Evolutionary conservation across 2,888 invertebrate species (phyloP), one percentile per base, ranked within the genome.

Genomic region (Epistrophe grossulariae): DNA sequence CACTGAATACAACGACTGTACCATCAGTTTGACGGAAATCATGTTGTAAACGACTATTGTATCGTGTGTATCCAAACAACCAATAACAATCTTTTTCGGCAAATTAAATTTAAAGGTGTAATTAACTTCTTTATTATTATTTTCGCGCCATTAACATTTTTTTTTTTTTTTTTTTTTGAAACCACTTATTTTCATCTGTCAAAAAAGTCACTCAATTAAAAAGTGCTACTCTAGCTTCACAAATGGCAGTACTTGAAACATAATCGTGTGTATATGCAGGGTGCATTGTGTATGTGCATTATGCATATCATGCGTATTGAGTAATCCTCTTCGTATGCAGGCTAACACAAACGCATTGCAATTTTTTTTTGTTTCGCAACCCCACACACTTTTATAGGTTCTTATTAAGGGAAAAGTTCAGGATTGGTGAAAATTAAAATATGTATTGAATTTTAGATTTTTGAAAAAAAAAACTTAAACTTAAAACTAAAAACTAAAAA

Each of bases 131-230:
- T 45, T 17, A n/a, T 6, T 55, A 24, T 24, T 7, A 35, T 15
- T 48, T 64, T 13, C 17, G 35, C 13, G 15, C 2, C 31, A 31
- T 17, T 43, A 24, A 17, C 28, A 66, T 6, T 31, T 45, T 10
- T n/a, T 64, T 64, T 17, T 24, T 64, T 64, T 43, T n/a, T n/a
- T n/a, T n/a, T n/a, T 24, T 64, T 64, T 43, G 28, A n/a, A 64
- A 66, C 11, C 64, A 66, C 59, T 76, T 31, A 19, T 31, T 59
- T 35, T 9, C 48, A 76, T 55, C 10, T 66, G 57, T 59, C 59
- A 70, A 60, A 52, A 31, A 19, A 78, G n/a, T 31, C 11, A 17
- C 24, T 60, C 48, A 73, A 66, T 48, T 73, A 79, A 79, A 73
- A 66, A 68, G 59, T 50, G 73, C 64, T 57, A 66, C 48, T 24